phyloP scores from a whole-genome alignment of 2,888 invertebrate species.

The Helicoverpa assulta region DNA sequence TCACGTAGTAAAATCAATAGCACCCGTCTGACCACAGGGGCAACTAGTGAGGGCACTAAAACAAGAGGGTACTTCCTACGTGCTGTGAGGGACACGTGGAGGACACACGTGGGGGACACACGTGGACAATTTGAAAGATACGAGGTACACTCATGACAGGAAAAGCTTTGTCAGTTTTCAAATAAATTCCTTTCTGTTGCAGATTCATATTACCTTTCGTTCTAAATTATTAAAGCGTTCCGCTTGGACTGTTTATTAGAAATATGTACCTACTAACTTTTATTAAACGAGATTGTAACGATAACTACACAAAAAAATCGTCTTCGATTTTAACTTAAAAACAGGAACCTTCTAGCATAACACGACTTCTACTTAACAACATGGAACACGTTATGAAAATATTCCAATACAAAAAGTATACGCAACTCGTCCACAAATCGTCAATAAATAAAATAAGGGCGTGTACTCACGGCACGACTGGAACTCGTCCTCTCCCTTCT shows the following conservation, averaged over 20 bases:
- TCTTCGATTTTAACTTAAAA: too few relatives aligned
- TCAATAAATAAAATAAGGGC: conserved; percentile 27
- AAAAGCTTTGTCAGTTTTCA: background rate
- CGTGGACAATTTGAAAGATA: background rate
- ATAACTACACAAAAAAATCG: too few relatives aligned
- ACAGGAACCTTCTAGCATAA: too few relatives aligned
- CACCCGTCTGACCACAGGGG: background rate
- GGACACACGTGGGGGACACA: conserved; percentile 1
- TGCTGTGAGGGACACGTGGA: conserved; percentile 11
- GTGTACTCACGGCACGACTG: conserved; percentile 96
- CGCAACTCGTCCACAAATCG: too few relatives aligned
- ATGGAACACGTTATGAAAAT: too few relatives aligned
- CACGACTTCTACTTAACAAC: too few relatives aligned
- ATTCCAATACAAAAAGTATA: too few relatives aligned
- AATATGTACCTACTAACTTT: too few relatives aligned
- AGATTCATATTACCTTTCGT: too few relatives aligned
- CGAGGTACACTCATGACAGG: background rate
- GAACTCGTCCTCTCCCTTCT: conserved; percentile 97
- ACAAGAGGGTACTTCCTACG: conserved; percentile 6
- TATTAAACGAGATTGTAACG: too few relatives aligned
- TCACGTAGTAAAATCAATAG: conserved; percentile 23
- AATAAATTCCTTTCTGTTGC: background rate
- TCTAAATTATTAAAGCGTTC: too few relatives aligned
- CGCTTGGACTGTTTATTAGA: too few relatives aligned
- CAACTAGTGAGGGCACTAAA: background rate